These are phyloP conservation scores for Nestor notabilis DNA, from an alignment of 2,113 vertebrate species.

Conservation along the genomic window DNA sequence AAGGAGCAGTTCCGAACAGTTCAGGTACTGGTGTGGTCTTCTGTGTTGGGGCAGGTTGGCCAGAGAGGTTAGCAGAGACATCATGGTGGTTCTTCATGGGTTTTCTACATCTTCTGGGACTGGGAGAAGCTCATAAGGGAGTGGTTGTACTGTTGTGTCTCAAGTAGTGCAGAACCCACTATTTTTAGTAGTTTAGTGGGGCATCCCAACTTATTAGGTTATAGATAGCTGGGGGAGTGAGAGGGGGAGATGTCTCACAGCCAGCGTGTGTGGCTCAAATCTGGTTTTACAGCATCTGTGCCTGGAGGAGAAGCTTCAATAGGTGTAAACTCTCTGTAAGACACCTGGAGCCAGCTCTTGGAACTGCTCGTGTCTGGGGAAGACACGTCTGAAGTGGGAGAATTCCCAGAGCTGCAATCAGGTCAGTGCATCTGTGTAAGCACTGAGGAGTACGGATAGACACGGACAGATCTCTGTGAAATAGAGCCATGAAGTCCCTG, in stretches of 20 bases:
- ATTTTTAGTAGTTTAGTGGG: background rate
- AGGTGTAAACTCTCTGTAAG: background rate
- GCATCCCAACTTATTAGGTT: background rate
- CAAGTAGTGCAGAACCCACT: background rate
- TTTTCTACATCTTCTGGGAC: background rate
- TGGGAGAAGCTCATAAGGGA: background rate
- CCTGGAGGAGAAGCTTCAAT: background rate
- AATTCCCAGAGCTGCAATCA: background rate
- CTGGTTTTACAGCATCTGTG: background rate
- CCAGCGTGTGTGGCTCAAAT: background rate
- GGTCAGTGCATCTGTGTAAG: background rate
- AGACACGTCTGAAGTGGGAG: background rate
- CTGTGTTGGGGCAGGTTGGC: background rate
- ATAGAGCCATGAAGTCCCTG: background rate
- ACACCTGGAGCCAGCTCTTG: background rate
- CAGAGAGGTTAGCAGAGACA: background rate
- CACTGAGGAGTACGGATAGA: accelerated
- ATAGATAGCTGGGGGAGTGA: background rate
- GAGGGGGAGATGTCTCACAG: background rate
- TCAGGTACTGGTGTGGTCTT: accelerated
- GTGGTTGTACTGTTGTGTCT: background rate
- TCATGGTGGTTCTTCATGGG: background rate
- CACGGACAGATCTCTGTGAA: accelerated
- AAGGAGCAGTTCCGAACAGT: accelerated
- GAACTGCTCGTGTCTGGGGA: background rate